phyloP scores from a whole-genome alignment of 1,140 invertebrate species.

The Zaprionus nigranus region DNA sequence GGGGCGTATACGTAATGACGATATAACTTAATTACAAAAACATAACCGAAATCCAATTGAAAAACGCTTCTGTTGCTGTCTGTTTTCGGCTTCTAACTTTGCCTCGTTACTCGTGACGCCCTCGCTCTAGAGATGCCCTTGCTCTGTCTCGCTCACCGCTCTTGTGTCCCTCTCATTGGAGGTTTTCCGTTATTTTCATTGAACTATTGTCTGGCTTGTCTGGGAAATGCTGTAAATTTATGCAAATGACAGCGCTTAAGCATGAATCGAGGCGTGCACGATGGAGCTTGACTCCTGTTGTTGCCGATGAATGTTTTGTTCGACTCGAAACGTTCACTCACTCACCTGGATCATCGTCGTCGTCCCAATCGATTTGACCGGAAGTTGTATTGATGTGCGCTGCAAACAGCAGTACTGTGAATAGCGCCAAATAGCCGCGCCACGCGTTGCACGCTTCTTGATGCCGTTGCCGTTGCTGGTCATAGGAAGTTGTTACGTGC shows the following conservation, averaged over 20 bases:
- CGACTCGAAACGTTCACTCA: slow-evolving; percentile 32
- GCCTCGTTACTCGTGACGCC: neutral
- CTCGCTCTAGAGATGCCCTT: neutral
- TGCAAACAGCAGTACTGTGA: slow-evolving; percentile 68
- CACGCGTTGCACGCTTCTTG: slow-evolving; percentile 28
- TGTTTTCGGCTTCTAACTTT: slow-evolving; percentile 23
- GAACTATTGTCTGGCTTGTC: slow-evolving; percentile 52
- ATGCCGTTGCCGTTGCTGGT: neutral
- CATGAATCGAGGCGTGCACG: slow-evolving; percentile 23
- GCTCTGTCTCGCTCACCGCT: neutral
- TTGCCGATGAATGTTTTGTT: slow-evolving; percentile 50
- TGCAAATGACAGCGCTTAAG: slow-evolving; percentile 64
- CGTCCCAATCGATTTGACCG: slow-evolving; percentile 84
- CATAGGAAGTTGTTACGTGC: slow-evolving; percentile 59
- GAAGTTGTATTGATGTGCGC: slow-evolving; percentile 74
- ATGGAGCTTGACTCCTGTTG: slow-evolving; percentile 50
- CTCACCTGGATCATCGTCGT: slow-evolving; percentile 85
- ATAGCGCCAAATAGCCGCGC: slow-evolving; percentile 60
- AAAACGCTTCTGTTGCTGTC: slow-evolving; percentile 50
- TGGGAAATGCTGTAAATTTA: slow-evolving; percentile 53
- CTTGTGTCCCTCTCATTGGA: neutral
- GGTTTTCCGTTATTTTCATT: slow-evolving; percentile 22
- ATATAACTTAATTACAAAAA: slow-evolving; percentile 81
- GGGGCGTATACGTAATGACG: slow-evolving; percentile 69
- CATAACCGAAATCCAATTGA: slow-evolving; percentile 74